Conservation (phyloP, 2,888 invertebrate genomes). For the Diarsia dahlii region DNA sequence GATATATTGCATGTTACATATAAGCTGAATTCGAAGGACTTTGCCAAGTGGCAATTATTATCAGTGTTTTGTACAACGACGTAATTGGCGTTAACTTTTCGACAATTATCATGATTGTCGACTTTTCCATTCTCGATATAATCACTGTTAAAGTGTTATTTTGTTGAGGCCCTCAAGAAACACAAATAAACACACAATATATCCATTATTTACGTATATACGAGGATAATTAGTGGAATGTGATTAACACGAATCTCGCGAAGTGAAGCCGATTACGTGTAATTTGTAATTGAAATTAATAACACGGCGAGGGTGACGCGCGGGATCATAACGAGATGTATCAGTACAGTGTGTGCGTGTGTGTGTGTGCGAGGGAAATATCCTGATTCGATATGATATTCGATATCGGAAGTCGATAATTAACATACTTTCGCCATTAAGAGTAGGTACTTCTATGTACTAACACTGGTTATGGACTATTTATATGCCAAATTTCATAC, state of each 20-base stretch:
- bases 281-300: constrained; percentile 60
- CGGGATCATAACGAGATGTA: constrained; percentile 29
- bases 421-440: background rate
- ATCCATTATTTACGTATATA: background rate
- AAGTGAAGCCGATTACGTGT: constrained; percentile 46
- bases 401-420: background rate
- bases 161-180: background rate
- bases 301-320: constrained; percentile 14
- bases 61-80: background rate
- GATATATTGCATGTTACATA: background rate
- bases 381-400: background rate
- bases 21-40: background rate
- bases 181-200: background rate
- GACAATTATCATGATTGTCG: too few species aligned
- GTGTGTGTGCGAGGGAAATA: background rate
- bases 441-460: too few species aligned
- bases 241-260: constrained; percentile 34
- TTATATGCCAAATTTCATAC: background rate
- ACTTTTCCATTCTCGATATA: background rate
- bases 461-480: background rate
- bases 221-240: constrained; percentile 35
- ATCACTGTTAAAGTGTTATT: background rate
- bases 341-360: background rate
- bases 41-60: background rate
- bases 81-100: background rate